Percentiles rank a stretch among this genome's conserved stretches.
phyloP scores from a whole-genome alignment of 37 sponge, comb jelly and placozoan genomes.

The Petrosia ficiformis region DNA sequence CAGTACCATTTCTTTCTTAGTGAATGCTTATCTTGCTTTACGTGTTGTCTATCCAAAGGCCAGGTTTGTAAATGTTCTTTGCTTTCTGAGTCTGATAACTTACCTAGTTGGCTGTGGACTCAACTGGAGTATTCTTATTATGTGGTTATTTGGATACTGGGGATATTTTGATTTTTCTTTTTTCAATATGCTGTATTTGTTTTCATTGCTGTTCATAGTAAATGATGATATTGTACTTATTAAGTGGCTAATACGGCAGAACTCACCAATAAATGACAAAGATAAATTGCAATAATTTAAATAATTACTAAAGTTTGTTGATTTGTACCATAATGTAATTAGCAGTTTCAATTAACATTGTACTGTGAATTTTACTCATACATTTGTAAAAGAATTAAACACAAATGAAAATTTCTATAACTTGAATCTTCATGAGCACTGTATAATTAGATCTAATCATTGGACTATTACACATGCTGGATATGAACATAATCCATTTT shows the following conservation, averaged over 20 bases:
- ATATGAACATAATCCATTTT: too few relatives aligned
- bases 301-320: too few relatives aligned
- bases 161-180: conserved; percentile 22
- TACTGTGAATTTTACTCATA: too few relatives aligned
- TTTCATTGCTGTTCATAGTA: conserved; percentile 24
- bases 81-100: conserved; percentile 43
- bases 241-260: conserved; percentile 46
- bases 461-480: too few relatives aligned
- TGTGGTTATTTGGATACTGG: conserved; percentile 45
- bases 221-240: conserved; percentile 70
- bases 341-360: too few relatives aligned
- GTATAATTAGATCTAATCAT: too few relatives aligned
- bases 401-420: too few relatives aligned
- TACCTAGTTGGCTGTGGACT: conserved; percentile 60
- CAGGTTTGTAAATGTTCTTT: conserved; percentile 14
- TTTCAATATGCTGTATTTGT: conserved; percentile 17
- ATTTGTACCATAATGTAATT: too few relatives aligned
- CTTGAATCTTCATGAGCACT: too few relatives aligned
- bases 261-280: conserved; percentile 46
- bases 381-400: too few relatives aligned
- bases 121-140: conserved; percentile 69
- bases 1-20: conserved; percentile 66
- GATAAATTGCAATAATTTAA: too few relatives aligned
- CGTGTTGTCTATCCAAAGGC: conserved; percentile 78
- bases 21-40: conserved; percentile 79